Evolutionary conservation across 1,140 invertebrate species (phyloP), one percentile per base, ranked within the genome.

Genomic region (Reticulitermes speratus): DNA sequence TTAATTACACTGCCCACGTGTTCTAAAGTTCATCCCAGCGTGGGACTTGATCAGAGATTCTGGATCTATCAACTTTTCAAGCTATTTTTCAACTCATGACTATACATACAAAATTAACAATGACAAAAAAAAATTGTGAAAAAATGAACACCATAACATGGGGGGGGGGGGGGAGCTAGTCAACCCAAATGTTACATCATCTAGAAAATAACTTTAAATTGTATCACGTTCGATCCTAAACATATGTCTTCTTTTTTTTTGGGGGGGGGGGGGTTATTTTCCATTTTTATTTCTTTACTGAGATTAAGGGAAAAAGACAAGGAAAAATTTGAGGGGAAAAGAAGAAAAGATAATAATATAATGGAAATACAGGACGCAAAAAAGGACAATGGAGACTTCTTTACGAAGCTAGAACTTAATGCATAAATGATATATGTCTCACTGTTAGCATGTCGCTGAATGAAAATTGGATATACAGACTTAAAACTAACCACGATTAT

Each of bases 311-410:
- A 75, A 75, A 75, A 75, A 75, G 65, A 75, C 65, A 75, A 30
- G 65, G 65, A 75, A 75, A 75, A 75, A 30, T 75, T 75, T 75
- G 65, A 30, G 65, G 65, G 65, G 65, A 25, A 75, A 75, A 75
- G 65, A 75, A 75, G 65, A 25, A 75, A 75, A 75, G 65, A 75
- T 75, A 75, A 75, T 75, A 75, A 75, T 75, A 75, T 75, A 75
- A 75, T 75, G 65, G 65, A 75, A 75, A 75, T 75, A 75, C 65
- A 75, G 30, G 65, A 75, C 65, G 16, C 25, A 75, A 75, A 75
- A 75, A 75, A 75, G 3, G 65, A 75, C 65, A 75, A 75, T 75
- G 25, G 25, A 75, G 65, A 14, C 25, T 30, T 25, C 65, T 8
- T 75, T 8, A 8, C 16, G 65, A 75, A 30, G 65, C 65, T 30